These are phyloP conservation scores for Monoplex corrugatus DNA, from an alignment of 2,888 invertebrate genomes.

Conservation along the genomic window DNA sequence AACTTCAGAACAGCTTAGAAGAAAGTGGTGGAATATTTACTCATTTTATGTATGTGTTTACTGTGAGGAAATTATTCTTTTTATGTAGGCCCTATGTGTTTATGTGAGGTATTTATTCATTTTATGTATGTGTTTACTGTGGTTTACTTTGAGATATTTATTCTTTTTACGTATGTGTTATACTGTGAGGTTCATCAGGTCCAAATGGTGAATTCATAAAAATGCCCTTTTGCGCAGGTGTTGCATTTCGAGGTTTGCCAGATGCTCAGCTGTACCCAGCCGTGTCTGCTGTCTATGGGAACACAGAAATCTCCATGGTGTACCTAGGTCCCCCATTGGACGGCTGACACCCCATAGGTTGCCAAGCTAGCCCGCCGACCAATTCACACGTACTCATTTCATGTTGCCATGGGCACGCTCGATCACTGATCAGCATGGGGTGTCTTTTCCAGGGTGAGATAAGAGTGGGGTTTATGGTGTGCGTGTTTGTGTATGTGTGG, in stretches of 20 bases:
- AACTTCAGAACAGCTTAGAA: too few relatives aligned
- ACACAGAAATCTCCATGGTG: conserved; percentile 99
- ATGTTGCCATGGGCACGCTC: neutral
- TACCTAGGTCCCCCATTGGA: conserved; percentile 98
- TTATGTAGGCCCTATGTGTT: too few relatives aligned
- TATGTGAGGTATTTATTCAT: neutral
- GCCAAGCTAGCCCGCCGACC: neutral
- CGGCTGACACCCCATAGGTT: conserved; percentile 83
- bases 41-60: too few relatives aligned
- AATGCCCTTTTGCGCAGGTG: conserved; percentile 86
- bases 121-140: neutral
- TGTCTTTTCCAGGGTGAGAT: neutral
- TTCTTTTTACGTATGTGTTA: conserved; percentile 86
- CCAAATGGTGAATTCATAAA: too few relatives aligned
- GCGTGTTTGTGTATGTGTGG: neutral
- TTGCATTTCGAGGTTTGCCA: conserved; percentile 97
- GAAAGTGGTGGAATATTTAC: too few relatives aligned
- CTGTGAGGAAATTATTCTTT: too few relatives aligned
- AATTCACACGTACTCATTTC: neutral
- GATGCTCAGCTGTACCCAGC: conserved; percentile 96
- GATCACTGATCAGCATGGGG: neutral
- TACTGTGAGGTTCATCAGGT: conserved; percentile 96
- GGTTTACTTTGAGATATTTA: neutral
- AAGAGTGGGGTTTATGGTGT: too few relatives aligned
- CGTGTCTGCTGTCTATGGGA: conserved; percentile 98